phyloP scores from a whole-genome alignment of 2,888 invertebrate genomes.

The Caenorhabditis japonica region DNA sequence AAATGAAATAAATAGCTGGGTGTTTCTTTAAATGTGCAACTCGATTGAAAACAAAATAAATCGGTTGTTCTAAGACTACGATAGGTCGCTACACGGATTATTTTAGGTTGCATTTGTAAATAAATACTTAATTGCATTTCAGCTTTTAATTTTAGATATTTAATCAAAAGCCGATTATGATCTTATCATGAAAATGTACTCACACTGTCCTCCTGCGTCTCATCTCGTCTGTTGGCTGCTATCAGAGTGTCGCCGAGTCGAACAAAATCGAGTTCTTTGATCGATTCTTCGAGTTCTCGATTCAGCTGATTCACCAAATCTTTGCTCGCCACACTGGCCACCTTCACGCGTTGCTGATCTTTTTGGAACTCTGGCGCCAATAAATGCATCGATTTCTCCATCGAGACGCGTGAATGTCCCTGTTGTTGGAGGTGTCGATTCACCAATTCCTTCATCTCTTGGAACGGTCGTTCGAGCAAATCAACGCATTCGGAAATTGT shows the following conservation, averaged over 20 bases:
- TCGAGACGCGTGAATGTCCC: constrained; percentile 23
- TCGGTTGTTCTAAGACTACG: too few species aligned
- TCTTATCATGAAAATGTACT: neutral
- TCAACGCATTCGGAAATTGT: constrained; percentile 38
- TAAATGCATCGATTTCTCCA: constrained; percentile 28
- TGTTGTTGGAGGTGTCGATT: constrained; percentile 13
- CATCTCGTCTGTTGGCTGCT: constrained; percentile 1
- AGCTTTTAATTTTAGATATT: constrained; percentile 3
- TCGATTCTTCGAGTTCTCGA: constrained; percentile 14
- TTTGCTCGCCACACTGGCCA: neutral
- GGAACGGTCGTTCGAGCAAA: constrained; percentile 54
- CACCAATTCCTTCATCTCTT: constrained; percentile 52
- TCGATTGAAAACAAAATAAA: too few species aligned
- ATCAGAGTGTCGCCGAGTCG: constrained; percentile 30
- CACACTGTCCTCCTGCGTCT: neutral
- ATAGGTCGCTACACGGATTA: too few species aligned
- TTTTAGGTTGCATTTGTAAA: too few species aligned
- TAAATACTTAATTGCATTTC: too few species aligned
- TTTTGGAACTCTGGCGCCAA: constrained; percentile 27
- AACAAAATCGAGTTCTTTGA: constrained; percentile 16
- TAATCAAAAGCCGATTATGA: neutral
- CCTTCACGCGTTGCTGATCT: constrained; percentile 21
- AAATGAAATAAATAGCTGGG: too few species aligned
- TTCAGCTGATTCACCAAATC: constrained; percentile 15
- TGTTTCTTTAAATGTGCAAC: too few species aligned